Conservation (phyloP, 2,797 vertebrate genomes). For the Etheostoma perlongum region DNA sequence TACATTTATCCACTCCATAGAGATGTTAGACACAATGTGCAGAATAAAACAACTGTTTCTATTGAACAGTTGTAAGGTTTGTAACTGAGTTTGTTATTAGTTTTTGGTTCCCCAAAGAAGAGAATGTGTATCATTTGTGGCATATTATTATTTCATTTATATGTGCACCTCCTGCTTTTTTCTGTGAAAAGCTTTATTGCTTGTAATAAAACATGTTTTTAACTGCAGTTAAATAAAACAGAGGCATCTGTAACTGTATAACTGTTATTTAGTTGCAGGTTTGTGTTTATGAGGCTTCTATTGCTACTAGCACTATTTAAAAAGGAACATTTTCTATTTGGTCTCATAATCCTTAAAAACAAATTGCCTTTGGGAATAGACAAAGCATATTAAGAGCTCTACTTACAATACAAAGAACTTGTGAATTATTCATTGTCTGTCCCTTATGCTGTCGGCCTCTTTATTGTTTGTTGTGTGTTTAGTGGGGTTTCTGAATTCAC, state of each 20-base stretch:
- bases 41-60: not conserved
- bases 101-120: not conserved
- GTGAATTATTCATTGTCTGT: constrained; percentile 10
- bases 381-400: not conserved
- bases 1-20: not conserved
- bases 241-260: not conserved
- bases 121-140: not conserved
- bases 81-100: not conserved
- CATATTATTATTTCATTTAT: not conserved
- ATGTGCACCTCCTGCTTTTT: not conserved
- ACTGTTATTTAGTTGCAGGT: constrained; percentile 4
- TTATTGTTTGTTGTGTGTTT: constrained; percentile 7
- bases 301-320: not conserved
- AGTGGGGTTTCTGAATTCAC: not conserved
- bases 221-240: not conserved
- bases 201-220: not conserved
- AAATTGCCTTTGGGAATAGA: not conserved
- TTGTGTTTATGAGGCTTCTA: constrained; percentile 1
- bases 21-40: not conserved
- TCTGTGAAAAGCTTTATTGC: no score
- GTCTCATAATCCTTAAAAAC: constrained; percentile 1
- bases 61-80: not conserved
- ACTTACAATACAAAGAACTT: not conserved
- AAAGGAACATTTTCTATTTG: not conserved
- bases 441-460: not conserved